phyloP scores from a whole-genome alignment of 2,888 invertebrate genomes.

The Melieria crassipennis region DNA sequence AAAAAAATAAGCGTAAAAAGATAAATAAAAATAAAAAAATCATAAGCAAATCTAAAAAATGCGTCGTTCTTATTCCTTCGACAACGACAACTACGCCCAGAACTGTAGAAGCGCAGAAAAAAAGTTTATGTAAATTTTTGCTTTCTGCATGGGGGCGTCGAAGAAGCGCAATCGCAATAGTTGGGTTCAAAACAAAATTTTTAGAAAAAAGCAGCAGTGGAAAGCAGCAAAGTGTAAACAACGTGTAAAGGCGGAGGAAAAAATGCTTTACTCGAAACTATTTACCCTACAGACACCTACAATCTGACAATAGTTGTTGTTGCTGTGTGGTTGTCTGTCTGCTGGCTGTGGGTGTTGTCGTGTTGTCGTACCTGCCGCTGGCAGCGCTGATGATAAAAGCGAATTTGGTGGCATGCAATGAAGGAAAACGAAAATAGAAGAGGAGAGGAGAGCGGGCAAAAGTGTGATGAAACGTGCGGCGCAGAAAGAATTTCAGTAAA shows the following conservation, averaged over 20 bases:
- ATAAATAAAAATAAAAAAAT: slow-evolving; percentile 19
- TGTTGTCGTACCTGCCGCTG: slow-evolving; percentile 4
- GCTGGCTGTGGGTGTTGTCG: slow-evolving; percentile 15
- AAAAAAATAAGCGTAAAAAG: slow-evolving; percentile 28
- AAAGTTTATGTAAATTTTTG: background rate
- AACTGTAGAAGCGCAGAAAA: background rate
- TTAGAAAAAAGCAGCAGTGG: no score
- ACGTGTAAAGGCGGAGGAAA: no score
- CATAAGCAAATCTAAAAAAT: slow-evolving; percentile 23
- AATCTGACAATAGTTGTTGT: background rate
- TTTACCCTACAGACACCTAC: no score
- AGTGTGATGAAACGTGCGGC: no score
- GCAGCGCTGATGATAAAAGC: background rate
- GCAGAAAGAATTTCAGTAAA: background rate
- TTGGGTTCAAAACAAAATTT: no score
- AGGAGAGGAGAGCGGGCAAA: background rate
- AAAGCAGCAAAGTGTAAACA: no score
- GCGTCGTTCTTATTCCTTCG: background rate
- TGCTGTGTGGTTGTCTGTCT: background rate
- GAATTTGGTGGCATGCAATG: background rate
- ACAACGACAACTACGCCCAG: background rate
- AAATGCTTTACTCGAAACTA: no score
- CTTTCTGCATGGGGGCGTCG: no score
- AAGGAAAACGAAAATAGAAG: background rate
- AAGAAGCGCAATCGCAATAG: no score